Conservation (phyloP, 1,140 invertebrate genomes). For the Drosophila gunungcola region DNA sequence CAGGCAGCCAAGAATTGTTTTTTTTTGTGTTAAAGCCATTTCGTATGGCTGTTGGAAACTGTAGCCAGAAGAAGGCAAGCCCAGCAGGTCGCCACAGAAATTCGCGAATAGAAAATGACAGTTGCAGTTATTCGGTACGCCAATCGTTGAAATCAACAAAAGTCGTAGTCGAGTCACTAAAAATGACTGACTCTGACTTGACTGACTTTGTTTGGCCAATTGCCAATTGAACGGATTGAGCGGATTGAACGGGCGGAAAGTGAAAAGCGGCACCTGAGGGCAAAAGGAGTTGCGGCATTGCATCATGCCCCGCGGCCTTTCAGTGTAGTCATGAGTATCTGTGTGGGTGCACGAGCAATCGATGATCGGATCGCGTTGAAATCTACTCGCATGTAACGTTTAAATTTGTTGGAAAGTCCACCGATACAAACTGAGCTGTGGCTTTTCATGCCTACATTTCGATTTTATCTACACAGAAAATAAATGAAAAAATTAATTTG, state of each 20-base stretch:
- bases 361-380: constrained; percentile 77
- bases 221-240: constrained; percentile 34
- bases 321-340: constrained; percentile 31
- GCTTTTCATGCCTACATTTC: constrained; percentile 58
- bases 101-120: constrained; percentile 72
- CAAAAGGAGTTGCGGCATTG: constrained; percentile 65
- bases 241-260: constrained; percentile 47
- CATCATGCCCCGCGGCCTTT: constrained; percentile 41
- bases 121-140: constrained; percentile 73
- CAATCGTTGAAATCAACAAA: constrained; percentile 64
- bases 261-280: constrained; percentile 75
- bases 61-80: constrained; percentile 60
- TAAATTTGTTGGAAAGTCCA: constrained; percentile 66
- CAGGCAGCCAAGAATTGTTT: constrained; percentile 52
- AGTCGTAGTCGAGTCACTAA: constrained; percentile 56
- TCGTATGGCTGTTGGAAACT: constrained; percentile 6
- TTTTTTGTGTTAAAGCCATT: constrained; percentile 2
- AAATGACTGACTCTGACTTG: constrained; percentile 69
- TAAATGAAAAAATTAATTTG: background rate
- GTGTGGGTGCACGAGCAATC: constrained; percentile 73
- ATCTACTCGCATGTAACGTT: constrained; percentile 82
- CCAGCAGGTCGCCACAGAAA: constrained; percentile 72
- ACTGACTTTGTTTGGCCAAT: constrained; percentile 66
- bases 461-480: constrained; percentile 22
- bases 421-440: constrained; percentile 20